Conservation (phyloP, 2,797 vertebrate genomes). For the Calcarius lapponicus region DNA sequence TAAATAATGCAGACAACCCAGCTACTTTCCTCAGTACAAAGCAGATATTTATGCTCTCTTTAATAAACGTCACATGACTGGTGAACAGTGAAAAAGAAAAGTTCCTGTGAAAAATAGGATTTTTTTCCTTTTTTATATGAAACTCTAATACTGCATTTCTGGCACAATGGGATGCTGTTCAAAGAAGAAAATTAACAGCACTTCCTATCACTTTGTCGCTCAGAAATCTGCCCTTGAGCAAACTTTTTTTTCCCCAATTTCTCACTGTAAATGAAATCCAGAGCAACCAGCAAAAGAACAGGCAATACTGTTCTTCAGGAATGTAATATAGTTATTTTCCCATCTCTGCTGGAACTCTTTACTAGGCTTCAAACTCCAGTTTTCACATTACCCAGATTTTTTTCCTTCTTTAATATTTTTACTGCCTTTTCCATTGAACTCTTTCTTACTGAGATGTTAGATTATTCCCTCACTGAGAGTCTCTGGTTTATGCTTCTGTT, state of each 20-base stretch:
- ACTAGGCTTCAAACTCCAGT: background rate
- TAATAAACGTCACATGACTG: background rate
- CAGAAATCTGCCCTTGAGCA: background rate
- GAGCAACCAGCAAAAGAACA: background rate
- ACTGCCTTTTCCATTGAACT: background rate
- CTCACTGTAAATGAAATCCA: slow-evolving; percentile 2
- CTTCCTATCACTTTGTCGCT: background rate
- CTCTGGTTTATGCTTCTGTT: background rate
- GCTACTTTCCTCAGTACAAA: background rate
- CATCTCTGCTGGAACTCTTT: background rate
- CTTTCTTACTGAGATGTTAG: background rate
- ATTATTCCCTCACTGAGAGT: background rate
- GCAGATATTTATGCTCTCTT: background rate
- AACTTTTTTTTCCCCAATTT: background rate
- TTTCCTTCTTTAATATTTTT: background rate
- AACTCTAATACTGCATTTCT: background rate
- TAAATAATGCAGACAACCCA: background rate
- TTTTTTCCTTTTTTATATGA: background rate
- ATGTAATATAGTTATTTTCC: background rate
- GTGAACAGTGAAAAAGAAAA: background rate
- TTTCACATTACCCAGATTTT: background rate
- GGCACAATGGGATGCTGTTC: background rate
- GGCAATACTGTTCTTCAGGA: background rate
- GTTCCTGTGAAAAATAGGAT: background rate
- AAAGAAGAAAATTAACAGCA: background rate